Conservation (phyloP, 1,140 invertebrate species). For the Neomicropteryx cornuta region DNA sequence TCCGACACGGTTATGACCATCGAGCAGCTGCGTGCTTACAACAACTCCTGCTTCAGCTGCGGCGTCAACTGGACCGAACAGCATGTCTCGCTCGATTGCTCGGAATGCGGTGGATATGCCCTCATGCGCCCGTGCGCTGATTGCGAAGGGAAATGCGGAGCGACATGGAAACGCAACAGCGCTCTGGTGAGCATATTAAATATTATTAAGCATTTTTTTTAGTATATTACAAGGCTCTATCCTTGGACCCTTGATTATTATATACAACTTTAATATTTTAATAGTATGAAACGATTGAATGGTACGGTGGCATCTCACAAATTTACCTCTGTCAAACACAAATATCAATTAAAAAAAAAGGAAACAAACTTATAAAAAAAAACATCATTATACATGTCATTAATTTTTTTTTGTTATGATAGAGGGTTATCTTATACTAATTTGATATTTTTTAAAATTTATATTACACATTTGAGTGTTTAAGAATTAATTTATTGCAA, state of each 20-base stretch:
- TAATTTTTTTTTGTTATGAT: no score
- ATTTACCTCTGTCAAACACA: no score
- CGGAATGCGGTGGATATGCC: slow-evolving; percentile 74
- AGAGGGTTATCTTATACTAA: no score
- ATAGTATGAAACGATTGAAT: not conserved
- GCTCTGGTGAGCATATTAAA: slow-evolving; percentile 59
- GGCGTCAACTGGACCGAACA: slow-evolving; percentile 73
- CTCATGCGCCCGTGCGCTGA: slow-evolving; percentile 63
- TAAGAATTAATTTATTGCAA: no score
- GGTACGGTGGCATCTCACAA: no score
- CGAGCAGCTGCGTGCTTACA: slow-evolving; percentile 57
- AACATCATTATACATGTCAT: no score
- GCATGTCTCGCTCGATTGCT: slow-evolving; percentile 68
- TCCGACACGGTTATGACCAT: slow-evolving; percentile 50
- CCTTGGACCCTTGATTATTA: not conserved
- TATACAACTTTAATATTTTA: not conserved
- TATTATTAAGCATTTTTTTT: slow-evolving; percentile 7
- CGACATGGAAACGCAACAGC: slow-evolving; percentile 67
- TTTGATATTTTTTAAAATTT: no score
- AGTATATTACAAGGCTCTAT: not conserved
- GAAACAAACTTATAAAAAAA: no score
- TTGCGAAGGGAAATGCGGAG: slow-evolving; percentile 64
- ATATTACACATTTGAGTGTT: no score
- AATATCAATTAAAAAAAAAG: no score
- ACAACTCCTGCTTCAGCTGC: slow-evolving; percentile 68